phyloP scores from a whole-genome alignment of 2,113 vertebrate genomes.

The Lonchura striata region DNA sequence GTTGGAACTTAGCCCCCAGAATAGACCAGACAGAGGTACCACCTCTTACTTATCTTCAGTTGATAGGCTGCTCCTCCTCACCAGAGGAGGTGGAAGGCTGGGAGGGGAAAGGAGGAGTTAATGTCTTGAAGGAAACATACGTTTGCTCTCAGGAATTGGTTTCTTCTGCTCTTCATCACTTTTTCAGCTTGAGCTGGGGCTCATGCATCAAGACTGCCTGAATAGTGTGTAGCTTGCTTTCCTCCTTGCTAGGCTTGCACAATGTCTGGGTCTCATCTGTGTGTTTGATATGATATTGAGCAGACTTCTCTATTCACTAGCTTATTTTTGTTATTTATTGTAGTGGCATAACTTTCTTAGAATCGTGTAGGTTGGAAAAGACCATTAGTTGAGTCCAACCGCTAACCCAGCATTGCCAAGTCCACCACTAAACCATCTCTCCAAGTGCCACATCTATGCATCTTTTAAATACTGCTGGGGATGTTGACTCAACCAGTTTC shows the following conservation, averaged over 20 bases:
- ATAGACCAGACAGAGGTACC: background rate
- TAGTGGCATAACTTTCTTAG: background rate
- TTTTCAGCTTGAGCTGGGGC: background rate
- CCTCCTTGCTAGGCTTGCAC: background rate
- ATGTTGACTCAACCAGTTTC: background rate
- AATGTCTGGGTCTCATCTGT: background rate
- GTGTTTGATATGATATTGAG: background rate
- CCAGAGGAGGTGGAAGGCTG: background rate
- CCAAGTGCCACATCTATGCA: background rate
- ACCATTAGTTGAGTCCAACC: background rate
- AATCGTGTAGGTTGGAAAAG: background rate
- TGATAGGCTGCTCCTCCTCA: background rate
- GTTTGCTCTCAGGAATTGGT: background rate
- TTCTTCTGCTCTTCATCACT: constrained; percentile 9
- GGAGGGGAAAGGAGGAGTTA: background rate
- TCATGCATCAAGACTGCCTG: fast-evolving
- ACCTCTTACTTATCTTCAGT: background rate
- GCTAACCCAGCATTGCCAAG: background rate
- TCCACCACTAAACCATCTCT: background rate
- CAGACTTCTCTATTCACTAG: background rate
- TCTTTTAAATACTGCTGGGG: background rate
- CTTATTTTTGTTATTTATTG: background rate
- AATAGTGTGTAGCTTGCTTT: background rate
- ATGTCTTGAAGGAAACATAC: background rate
- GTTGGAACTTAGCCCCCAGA: background rate